A percentile compares a stretch with the other conserved stretches of the same genome.
Evolutionary conservation across 2,113 vertebrate genomes (phyloP).

Genomic region (Herpailurus yagouaroundi): DNA sequence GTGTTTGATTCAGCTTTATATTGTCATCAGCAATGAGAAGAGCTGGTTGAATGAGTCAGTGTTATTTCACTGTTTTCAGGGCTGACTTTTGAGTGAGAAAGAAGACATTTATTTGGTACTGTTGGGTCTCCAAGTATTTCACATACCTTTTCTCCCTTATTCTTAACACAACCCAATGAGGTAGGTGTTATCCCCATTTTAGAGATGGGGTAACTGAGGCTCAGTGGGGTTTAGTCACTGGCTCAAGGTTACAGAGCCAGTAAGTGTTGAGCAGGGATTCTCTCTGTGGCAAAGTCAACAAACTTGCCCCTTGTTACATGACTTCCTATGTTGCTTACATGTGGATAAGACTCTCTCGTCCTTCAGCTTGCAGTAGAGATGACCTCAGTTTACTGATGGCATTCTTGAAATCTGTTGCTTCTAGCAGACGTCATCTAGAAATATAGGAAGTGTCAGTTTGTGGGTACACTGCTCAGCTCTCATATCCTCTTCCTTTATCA

Average conservation of each 20-base stretch:
- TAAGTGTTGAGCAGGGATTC: background rate
- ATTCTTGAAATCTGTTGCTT: background rate
- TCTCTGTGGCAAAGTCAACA: background rate
- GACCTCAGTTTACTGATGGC: background rate
- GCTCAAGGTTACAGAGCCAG: background rate
- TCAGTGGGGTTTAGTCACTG: background rate
- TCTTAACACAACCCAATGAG: background rate
- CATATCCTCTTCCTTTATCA: background rate
- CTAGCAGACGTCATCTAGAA: background rate
- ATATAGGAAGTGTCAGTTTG: background rate
- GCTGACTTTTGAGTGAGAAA: background rate
- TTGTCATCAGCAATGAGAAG: background rate
- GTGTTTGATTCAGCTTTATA: background rate
- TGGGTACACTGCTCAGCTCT: too few species aligned
- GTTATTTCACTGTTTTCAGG: background rate
- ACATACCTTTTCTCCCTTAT: background rate
- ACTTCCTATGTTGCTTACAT: background rate
- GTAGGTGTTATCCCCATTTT: background rate
- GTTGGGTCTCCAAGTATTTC: background rate
- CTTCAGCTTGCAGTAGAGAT: background rate
- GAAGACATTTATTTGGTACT: background rate
- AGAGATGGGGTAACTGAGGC: background rate
- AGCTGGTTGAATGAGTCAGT: background rate
- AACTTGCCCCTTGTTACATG: too few species aligned
- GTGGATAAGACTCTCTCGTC: background rate